A percentile compares a stretch with the other conserved stretches of the same genome.
phyloP scores from a whole-genome alignment of 1,140 invertebrate genomes.

The Yoshiicerus persimilis region DNA sequence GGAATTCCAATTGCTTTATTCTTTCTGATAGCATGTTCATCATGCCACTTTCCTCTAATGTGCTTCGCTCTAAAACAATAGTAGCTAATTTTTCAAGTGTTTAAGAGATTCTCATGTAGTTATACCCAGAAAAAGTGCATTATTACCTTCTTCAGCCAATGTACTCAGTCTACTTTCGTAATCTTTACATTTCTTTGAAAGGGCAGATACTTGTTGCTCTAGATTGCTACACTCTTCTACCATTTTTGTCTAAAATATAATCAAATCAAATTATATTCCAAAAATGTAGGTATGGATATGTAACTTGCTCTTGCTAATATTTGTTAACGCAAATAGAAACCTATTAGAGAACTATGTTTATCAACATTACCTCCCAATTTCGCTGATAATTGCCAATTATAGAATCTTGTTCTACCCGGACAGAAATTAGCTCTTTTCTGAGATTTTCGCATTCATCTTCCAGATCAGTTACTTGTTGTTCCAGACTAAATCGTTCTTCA shows the following conservation, averaged over 20 bases:
- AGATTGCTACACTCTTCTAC: constrained; percentile 37
- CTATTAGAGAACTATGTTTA: not conserved
- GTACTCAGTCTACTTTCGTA: constrained; percentile 42
- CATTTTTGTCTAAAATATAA: constrained; percentile 23
- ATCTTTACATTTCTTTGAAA: constrained; percentile 44
- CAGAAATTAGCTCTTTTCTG: constrained; percentile 55
- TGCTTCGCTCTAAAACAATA: constrained; percentile 29
- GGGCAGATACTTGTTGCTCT: constrained; percentile 37
- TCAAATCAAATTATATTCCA: not conserved
- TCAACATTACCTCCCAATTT: constrained; percentile 30
- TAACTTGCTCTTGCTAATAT: not conserved
- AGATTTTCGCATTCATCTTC: constrained; percentile 69
- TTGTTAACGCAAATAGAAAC: no score
- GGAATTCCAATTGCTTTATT: constrained; percentile 28
- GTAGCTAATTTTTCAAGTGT: not conserved
- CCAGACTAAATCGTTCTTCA: constrained; percentile 70
- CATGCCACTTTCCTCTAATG: constrained; percentile 29
- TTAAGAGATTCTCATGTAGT: not conserved
- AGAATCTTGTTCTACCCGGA: constrained; percentile 57
- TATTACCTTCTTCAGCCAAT: constrained; percentile 38
- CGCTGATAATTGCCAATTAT: constrained; percentile 60
- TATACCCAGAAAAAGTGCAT: not conserved
- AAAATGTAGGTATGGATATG: no score
- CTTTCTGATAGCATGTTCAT: constrained; percentile 18
- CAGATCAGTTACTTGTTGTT: constrained; percentile 63